Conservation (phyloP, 2,797 vertebrate species). For the Lophius americanus region DNA sequence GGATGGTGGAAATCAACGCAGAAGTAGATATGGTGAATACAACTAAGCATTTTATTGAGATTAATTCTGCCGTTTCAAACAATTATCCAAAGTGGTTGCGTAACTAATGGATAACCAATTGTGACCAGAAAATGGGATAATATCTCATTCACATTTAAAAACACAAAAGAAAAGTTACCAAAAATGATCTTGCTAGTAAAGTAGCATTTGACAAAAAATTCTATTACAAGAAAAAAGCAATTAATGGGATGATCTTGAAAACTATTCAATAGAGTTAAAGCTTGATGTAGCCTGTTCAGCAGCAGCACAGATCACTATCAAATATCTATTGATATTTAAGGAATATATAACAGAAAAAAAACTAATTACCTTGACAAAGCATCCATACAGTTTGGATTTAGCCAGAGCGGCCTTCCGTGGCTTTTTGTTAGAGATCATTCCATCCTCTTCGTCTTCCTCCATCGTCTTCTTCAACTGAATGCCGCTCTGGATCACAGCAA, state of each 20-base stretch:
- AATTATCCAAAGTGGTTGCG: too few species aligned
- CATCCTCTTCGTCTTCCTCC: conserved; percentile 61
- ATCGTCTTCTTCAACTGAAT: conserved; percentile 77
- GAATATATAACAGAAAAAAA: not conserved
- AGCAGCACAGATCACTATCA: not conserved
- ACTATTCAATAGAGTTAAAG: not conserved
- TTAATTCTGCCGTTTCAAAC: too few species aligned
- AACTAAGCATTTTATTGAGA: too few species aligned
- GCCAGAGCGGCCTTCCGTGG: conserved; percentile 72
- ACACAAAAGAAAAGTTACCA: too few species aligned
- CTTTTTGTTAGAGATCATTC: conserved; percentile 83
- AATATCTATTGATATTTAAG: not conserved
- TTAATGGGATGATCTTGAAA: not conserved
- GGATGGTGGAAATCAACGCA: too few species aligned
- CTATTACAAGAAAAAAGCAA: not conserved
- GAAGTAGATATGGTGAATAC: too few species aligned
- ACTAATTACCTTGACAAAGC: conserved; percentile 89
- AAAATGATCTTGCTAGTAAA: not conserved
- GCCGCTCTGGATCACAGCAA: conserved; percentile 78
- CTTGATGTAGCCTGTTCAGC: not conserved
- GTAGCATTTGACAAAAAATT: not conserved
- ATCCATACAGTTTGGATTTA: conserved; percentile 84
- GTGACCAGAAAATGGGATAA: too few species aligned
- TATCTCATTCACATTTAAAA: too few species aligned
- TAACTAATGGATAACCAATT: too few species aligned